phyloP scores from a whole-genome alignment of 1,140 invertebrate species.

The Sitobion miscanthi region DNA sequence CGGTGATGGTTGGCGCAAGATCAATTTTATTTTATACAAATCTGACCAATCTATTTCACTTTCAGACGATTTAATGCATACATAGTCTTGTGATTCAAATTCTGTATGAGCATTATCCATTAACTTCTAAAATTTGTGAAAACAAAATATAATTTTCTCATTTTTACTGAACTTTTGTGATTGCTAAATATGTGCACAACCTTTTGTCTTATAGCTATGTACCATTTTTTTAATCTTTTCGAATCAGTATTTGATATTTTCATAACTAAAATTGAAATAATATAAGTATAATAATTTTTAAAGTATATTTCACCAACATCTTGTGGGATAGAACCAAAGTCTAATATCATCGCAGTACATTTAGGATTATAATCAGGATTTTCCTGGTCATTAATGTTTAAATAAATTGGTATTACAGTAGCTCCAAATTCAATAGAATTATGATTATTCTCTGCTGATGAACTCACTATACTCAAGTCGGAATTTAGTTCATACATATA shows the following conservation, averaged over 20 bases:
- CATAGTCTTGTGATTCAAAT: slow-evolving; percentile 20
- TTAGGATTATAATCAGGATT: not conserved
- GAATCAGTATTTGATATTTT: slow-evolving; percentile 27
- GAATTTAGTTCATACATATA: not conserved
- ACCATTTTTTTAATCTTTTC: slow-evolving; percentile 16
- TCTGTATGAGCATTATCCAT: slow-evolving; percentile 47
- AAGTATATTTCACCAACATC: slow-evolving; percentile 1
- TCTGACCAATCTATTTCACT: slow-evolving; percentile 41
- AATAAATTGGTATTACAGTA: slow-evolving; percentile 23
- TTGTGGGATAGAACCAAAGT: slow-evolving; percentile 7
- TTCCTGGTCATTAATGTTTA: not conserved
- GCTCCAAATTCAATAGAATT: slow-evolving; percentile 10
- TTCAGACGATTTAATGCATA: slow-evolving; percentile 34
- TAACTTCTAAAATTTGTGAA: slow-evolving; percentile 28
- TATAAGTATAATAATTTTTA: slow-evolving; percentile 35
- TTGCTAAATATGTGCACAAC: not conserved
- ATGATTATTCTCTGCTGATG: not conserved
- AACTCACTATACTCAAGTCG: not conserved
- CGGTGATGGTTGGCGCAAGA: slow-evolving; percentile 38
- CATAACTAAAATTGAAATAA: slow-evolving; percentile 17
- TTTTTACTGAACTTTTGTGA: not conserved
- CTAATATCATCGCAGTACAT: slow-evolving; percentile 1
- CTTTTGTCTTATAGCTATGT: slow-evolving; percentile 22
- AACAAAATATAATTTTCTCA: not conserved
- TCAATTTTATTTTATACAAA: slow-evolving; percentile 48